Percentiles rank a stretch among this genome's conserved stretches.
phyloP scores from a whole-genome alignment of 2,888 invertebrate genomes.

The Orchesella flavescens region DNA sequence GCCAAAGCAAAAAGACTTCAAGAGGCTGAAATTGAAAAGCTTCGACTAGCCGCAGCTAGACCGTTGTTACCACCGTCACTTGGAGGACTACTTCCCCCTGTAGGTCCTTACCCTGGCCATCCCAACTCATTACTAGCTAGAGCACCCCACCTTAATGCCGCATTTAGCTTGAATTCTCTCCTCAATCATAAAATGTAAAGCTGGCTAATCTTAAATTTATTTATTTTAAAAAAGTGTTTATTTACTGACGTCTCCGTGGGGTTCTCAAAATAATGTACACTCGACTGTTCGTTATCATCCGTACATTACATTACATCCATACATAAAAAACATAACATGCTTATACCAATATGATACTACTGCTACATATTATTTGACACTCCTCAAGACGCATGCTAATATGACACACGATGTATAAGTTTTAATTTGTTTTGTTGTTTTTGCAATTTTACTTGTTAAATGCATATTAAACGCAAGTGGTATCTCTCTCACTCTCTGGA shows the following conservation, averaged over 20 bases:
- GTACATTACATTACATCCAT: conserved; percentile 14
- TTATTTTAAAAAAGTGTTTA: conserved; percentile 6
- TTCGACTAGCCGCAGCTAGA: conserved; percentile 88
- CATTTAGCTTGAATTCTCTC: conserved; percentile 72
- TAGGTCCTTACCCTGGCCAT: conserved; percentile 72
- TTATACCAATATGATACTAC: background rate
- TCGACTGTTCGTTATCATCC: conserved; percentile 14
- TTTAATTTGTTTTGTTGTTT: conserved; percentile 24
- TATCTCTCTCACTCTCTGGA: conserved; percentile 3
- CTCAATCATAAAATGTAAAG: conserved; percentile 72
- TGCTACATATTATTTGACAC: background rate
- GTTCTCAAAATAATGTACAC: conserved; percentile 16
- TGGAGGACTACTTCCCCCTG: conserved; percentile 75
- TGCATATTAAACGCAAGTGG: conserved; percentile 38
- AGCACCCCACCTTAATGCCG: conserved; percentile 72
- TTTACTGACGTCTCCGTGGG: conserved; percentile 5
- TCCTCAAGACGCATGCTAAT: background rate
- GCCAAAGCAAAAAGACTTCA: conserved; percentile 97
- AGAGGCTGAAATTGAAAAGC: conserved; percentile 94
- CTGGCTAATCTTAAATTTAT: conserved; percentile 5
- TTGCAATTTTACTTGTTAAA: conserved; percentile 40
- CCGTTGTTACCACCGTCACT: conserved; percentile 85
- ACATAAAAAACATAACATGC: background rate
- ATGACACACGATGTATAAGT: conserved; percentile 19
- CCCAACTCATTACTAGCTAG: conserved; percentile 71